Conservation (phyloP, 2,888 invertebrate genomes). For the Exephanes ischioxanthus region DNA sequence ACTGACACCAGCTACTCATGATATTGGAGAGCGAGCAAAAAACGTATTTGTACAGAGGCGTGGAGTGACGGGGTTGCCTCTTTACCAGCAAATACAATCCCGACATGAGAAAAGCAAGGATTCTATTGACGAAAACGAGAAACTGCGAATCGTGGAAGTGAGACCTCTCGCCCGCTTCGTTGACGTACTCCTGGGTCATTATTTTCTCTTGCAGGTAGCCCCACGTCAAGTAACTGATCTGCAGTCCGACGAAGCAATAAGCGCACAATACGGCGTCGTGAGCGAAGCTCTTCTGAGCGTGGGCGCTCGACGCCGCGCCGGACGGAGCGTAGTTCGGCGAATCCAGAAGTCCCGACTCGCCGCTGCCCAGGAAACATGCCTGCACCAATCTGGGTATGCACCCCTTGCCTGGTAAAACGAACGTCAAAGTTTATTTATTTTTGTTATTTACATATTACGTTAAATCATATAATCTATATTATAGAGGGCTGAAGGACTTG, state of each 20-base stretch:
- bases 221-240: slow-evolving; percentile 97
- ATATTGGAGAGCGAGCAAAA: slow-evolving; percentile 99
- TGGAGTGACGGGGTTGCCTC: slow-evolving; percentile 90
- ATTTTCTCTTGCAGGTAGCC: slow-evolving; percentile 99
- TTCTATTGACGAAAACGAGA: slow-evolving; percentile 97
- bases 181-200: slow-evolving; percentile 94
- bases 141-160: slow-evolving; percentile 98
- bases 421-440: background rate
- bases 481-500: too few species aligned
- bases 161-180: slow-evolving; percentile 88
- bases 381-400: slow-evolving; percentile 85
- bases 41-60: slow-evolving; percentile 97
- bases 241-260: slow-evolving; percentile 95
- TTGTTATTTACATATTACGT: background rate
- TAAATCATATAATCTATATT: too few species aligned
- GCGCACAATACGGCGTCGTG: slow-evolving; percentile 88
- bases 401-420: slow-evolving; percentile 82
- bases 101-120: slow-evolving; percentile 93
- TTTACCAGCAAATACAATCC: slow-evolving; percentile 88
- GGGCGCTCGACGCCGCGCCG: slow-evolving; percentile 69
- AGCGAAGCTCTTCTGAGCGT: slow-evolving; percentile 85
- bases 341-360: slow-evolving; percentile 84
- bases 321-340: slow-evolving; percentile 79
- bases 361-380: slow-evolving; percentile 86
- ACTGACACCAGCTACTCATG: slow-evolving; percentile 99